Base-by-base conservation (phyloP, 2,888 invertebrate genomes). In the Alviniconcha strummeri region DNA sequence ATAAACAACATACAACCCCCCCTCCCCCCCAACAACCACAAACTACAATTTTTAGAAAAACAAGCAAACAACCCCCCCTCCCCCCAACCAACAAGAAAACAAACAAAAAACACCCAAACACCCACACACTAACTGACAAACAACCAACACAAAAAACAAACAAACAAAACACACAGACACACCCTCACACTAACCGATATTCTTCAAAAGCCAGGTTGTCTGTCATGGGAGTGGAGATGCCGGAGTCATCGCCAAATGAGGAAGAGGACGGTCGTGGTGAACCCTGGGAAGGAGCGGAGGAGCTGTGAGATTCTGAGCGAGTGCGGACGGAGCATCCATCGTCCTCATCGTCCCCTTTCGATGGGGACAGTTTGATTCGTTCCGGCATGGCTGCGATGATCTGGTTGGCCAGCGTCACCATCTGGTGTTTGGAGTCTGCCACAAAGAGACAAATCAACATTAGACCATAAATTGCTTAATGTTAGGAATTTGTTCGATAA, bases 311-410 rank as follows among this genome's bases (percentile, higher is more conserved):
- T 2, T 97, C 97, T 91, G 96, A 96, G n/a, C 93, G 87, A 71
- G 90, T 91, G 60, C 92, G 86, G n/a, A 87, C 84, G 67, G 88
- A 86, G 64, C 78, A 74, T 54, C 87, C 88, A 55, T 86, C 88
- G 36, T 85, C 88, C 56, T 84, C 82, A 13, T 91, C 91, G 60
- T 91, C 92, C 17, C 87, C 85, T 8, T 90, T 88, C 36, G 90
- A 87, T 0, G 93, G 93, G 6, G 91, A 92, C n/a, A 97, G 97
- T 96, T 99, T 99, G 93, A 99, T 99, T 91, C 98, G 95, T 90
- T 98, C 98, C 85, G 99, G 99, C 96, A 99, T 97, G 15, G 99
- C 99, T 83, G 98, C 99, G 92, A 99, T 99, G 90, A 99, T 99
- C 95, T 99, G 98, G 94, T 98, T 98, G 83, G 99, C 99, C 92